Evolutionary conservation across 2,113 vertebrate genomes (phyloP), one percentile per base, ranked within the genome.

Genomic region (Pseudopodoces humilis): DNA sequence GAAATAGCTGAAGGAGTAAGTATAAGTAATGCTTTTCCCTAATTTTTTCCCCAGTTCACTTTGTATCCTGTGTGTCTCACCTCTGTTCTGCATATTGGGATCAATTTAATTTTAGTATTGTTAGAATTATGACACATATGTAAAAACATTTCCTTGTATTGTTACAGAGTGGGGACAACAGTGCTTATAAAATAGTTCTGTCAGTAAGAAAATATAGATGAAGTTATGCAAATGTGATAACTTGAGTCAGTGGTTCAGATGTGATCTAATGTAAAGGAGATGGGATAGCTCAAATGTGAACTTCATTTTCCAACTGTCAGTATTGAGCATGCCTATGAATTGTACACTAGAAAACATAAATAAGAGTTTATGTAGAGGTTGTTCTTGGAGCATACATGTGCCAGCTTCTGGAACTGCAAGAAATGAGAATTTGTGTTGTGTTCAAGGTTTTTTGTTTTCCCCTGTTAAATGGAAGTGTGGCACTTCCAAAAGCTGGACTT

Each of bases 1-100:
- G 99, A 99, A 86, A 98, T 99, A 94, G 99, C 98, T 8, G 99
- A 99, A 92, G 99, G 98, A 98, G 99, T 99, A 98, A 99, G 99
- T 98, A 91, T 76, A 59, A 62, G 11, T 85, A 28, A 55, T 47
- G 18, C 37, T 53, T 21, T 64, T 74, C 21, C 13, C 27, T 75
- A 18, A 24, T 23, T 43, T 44, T 82, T 56, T 47, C 18, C 8
- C n/a, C 43, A 4, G 9, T 33, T 33, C 7, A 25, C 27, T 23
- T 46, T 30, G 9, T 43, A 2, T 78, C 49, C 46, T 50, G 6
- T 49, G 60, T 96, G 28, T 63, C 23, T 92, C 16, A 30, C 15
- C 11, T 49, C 47, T 77, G 31, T 67, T 91, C 22, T 50, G 49
- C 23, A 5, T 58, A 5, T 44, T 64, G 2, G 37, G 44, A 35